These are phyloP conservation scores for Anaspis maculata DNA, from an alignment of 2,888 invertebrate genomes.

Conservation along the genomic window DNA sequence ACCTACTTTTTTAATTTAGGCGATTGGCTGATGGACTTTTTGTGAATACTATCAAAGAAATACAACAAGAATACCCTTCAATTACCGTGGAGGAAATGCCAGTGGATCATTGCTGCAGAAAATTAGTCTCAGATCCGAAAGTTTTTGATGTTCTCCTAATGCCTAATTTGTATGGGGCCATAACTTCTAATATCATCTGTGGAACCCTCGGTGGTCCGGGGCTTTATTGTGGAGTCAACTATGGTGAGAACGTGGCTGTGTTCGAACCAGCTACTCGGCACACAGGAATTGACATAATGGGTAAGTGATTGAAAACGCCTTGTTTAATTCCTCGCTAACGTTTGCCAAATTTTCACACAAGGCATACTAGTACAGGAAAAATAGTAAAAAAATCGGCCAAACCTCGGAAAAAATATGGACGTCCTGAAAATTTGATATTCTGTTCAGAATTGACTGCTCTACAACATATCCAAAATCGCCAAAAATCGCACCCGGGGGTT, in stretches of 20 bases:
- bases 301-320: no score
- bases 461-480: no score
- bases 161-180: constrained; percentile 28
- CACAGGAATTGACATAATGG: constrained; percentile 5
- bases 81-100: constrained; percentile 21
- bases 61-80: constrained; percentile 19
- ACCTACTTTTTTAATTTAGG: constrained; percentile 2
- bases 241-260: constrained; percentile 23
- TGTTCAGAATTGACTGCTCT: no score
- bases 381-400: no score
- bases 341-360: no score
- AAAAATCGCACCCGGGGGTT: no score
- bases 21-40: constrained; percentile 27
- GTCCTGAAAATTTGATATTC: no score
- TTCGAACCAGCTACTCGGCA: constrained; percentile 28
- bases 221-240: constrained; percentile 25
- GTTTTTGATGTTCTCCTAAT: constrained; percentile 26
- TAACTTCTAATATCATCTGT: constrained; percentile 22
- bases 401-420: no score
- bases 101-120: constrained; percentile 22
- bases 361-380: no score
- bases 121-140: constrained; percentile 21
- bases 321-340: no score
- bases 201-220: constrained; percentile 28
- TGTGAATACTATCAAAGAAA: constrained; percentile 18